Conservation (phyloP, 2,797 vertebrate species). For the Scolopax bukidnonensis region DNA sequence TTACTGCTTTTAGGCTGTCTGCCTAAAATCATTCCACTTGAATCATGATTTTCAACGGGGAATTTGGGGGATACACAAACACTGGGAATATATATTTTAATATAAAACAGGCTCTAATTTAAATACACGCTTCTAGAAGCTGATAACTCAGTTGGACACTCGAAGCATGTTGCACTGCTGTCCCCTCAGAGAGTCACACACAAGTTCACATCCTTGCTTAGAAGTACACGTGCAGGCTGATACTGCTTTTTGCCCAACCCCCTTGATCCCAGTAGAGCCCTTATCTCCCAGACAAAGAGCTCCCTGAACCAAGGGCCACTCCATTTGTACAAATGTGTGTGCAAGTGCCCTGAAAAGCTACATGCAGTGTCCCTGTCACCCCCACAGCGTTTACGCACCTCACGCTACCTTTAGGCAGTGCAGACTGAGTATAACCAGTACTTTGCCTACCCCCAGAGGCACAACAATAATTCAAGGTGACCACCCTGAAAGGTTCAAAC, state of each 20-base stretch:
- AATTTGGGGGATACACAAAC: not conserved
- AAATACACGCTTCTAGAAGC: not conserved
- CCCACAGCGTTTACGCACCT: too few species aligned
- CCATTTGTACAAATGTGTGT: not conserved
- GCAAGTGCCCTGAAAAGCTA: not conserved
- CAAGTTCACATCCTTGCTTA: not conserved
- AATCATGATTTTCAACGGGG: not conserved
- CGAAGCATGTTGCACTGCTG: not conserved
- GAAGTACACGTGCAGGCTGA: not conserved
- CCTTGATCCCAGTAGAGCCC: not conserved
- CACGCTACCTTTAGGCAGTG: not conserved
- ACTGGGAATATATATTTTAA: not conserved
- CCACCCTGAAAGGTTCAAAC: not conserved
- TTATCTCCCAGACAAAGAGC: not conserved
- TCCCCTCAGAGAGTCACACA: not conserved
- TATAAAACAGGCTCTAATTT: not conserved
- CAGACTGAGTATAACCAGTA: not conserved
- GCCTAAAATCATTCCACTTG: not conserved
- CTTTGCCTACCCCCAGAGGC: not conserved
- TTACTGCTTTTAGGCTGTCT: not conserved
- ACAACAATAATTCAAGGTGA: not conserved
- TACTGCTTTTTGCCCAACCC: not conserved
- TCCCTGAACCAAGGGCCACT: not conserved
- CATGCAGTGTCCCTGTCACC: not conserved
- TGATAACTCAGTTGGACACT: not conserved